Conservation (phyloP, 2,113 vertebrate species). For the Alaudala cheleensis region DNA sequence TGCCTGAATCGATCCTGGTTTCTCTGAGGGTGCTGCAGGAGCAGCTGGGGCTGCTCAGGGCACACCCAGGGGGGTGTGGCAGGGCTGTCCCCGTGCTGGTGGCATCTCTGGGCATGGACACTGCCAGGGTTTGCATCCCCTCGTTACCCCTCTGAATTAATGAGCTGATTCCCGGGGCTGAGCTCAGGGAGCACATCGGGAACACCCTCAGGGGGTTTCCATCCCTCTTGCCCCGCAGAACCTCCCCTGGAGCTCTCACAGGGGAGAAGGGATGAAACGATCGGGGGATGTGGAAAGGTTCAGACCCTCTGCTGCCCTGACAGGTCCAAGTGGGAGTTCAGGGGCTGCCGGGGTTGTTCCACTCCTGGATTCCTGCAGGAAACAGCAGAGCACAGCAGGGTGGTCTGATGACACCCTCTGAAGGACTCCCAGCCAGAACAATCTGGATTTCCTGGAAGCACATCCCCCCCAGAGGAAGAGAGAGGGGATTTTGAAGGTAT, state of each 20-base stretch:
- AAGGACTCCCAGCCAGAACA: background rate
- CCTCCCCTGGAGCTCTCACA: rapidly evolving
- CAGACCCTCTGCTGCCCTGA: background rate
- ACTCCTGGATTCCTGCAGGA: background rate
- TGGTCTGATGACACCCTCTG: background rate
- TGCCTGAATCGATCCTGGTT: background rate
- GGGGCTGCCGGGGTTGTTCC: background rate
- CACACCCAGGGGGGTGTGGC: rapidly evolving
- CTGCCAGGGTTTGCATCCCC: background rate
- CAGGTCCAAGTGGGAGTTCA: background rate
- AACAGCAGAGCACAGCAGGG: background rate
- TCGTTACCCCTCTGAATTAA: rapidly evolving
- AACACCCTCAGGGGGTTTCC: background rate
- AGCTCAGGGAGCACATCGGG: background rate
- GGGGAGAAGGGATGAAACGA: background rate
- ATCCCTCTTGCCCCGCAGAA: background rate
- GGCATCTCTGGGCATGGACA: rapidly evolving
- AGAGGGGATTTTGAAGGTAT: background rate
- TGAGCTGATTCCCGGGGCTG: background rate
- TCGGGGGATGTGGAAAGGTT: background rate
- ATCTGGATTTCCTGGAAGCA: constrained; percentile 27
- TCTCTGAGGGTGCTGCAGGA: background rate
- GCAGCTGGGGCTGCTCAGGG: background rate
- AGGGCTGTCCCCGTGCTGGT: background rate
- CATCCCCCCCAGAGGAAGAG: background rate